phyloP scores from a whole-genome alignment of 2,797 vertebrate species.

The Mareca strepera region DNA sequence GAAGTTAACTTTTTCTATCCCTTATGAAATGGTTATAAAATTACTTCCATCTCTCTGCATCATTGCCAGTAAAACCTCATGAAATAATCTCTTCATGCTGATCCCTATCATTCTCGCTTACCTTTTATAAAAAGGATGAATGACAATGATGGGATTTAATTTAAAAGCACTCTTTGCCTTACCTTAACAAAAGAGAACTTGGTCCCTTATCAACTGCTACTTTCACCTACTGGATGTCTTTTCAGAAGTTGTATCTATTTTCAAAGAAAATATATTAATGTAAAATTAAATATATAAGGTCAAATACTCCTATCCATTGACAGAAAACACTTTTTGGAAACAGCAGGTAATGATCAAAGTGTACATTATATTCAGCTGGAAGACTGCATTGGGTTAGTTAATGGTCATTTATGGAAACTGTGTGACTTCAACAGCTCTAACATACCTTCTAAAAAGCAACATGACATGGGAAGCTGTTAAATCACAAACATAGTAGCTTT shows the following conservation, averaged over 20 bases:
- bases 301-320: background rate
- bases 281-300: background rate
- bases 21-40: background rate
- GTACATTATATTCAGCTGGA: background rate
- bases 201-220: background rate
- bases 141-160: background rate
- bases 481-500: background rate
- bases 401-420: background rate
- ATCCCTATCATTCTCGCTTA: conserved; percentile 16
- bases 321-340: background rate
- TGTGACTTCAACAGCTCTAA: background rate
- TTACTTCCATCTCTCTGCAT: background rate
- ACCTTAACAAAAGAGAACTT: background rate
- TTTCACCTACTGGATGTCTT: background rate
- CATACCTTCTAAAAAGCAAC: background rate
- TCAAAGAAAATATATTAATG: background rate
- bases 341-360: background rate
- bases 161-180: background rate
- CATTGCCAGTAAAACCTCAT: background rate
- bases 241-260: conserved; percentile 14
- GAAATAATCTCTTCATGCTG: conserved; percentile 46
- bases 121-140: background rate
- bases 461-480: background rate
- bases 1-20: background rate
- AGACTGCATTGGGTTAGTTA: background rate